These are phyloP conservation scores for Dolomedes plantarius DNA, from an alignment of 2,888 invertebrate genomes.

Conservation along the genomic window DNA sequence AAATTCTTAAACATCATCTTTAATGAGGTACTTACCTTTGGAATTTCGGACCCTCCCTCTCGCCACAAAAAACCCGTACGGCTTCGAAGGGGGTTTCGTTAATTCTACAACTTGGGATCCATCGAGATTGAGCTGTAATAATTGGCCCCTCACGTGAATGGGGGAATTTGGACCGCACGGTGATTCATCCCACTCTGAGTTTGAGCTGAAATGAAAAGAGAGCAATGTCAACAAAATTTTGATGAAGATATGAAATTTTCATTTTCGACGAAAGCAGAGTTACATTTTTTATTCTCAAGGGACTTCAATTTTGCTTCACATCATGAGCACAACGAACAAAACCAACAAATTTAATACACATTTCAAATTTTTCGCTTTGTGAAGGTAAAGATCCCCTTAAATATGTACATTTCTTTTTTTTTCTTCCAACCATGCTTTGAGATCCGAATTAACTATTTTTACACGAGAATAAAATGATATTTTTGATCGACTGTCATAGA, in stretches of 20 bases:
- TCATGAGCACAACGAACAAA: no score
- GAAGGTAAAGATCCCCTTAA: no score
- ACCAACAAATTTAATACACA: no score
- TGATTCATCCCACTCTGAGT: conserved; percentile 64
- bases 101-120: conserved; percentile 76
- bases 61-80: conserved; percentile 77
- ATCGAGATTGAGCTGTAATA: conserved; percentile 75
- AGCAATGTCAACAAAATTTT: background rate
- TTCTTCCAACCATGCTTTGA: no score
- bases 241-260: background rate
- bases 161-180: conserved; percentile 36
- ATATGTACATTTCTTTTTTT: no score
- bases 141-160: conserved; percentile 73
- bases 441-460: no score
- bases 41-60: conserved; percentile 75
- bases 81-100: conserved; percentile 75
- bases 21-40: conserved; percentile 75
- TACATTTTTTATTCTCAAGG: no score
- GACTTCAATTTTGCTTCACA: no score
- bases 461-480: no score
- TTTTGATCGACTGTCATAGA: no score
- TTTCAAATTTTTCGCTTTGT: no score
- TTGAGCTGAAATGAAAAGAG: conserved; percentile 39
- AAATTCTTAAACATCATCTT: no score
- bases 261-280: background rate